Evolutionary conservation across 1,140 invertebrate species (phyloP), one percentile per base, ranked within the genome.

Genomic region (Hyposmocoma kahamanoa): DNA sequence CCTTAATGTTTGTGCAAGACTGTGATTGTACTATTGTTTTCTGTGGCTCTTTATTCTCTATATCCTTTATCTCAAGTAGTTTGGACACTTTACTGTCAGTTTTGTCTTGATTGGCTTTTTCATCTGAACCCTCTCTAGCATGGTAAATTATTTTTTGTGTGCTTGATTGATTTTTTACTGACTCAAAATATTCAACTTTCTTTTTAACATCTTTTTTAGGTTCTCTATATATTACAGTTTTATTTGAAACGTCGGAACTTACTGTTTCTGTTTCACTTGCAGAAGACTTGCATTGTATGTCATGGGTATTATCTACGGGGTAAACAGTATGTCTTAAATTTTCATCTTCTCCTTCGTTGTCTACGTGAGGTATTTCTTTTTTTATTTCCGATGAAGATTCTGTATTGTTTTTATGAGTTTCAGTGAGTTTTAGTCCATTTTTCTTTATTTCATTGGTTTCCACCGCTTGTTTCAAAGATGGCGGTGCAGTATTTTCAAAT

Each of bases 131-230:
- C 55, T 90, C 89, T 47, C 87, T 87, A 0, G 88, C 83, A 50
- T 88, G 89, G 60, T 90, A 89, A 42, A 73, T 47, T 45, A 34
- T 52, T 39, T 68, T 72, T 11, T 50, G 22, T 36, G 53, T 56
- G 28, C 67, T 62, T 22, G 59, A 39, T 17, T 50, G 17, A 28
- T 66, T 77, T 62, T 66, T 72, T 11, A 90, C 90, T 11, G 90
- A 91, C 74, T 95, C 94, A 65, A 94, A 95, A 77, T 93, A 95
- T 66, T 94, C 90, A 1, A 95, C 92, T 75, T 94, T 95, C 47
- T 90, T 89, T 36, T 89, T 88, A 0, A 94, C 90, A 45, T 90
- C 90, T 45, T 91, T 89, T 46, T 84, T 85, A 44, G 67, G 67
- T 72, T 72, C 74, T 36, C 84, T 77, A 50, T 88, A 84, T 20